Evolutionary conservation across 2,888 invertebrate species (phyloP), one percentile per base, ranked within the genome.

Genomic region (Drosophila tanythrix): DNA sequence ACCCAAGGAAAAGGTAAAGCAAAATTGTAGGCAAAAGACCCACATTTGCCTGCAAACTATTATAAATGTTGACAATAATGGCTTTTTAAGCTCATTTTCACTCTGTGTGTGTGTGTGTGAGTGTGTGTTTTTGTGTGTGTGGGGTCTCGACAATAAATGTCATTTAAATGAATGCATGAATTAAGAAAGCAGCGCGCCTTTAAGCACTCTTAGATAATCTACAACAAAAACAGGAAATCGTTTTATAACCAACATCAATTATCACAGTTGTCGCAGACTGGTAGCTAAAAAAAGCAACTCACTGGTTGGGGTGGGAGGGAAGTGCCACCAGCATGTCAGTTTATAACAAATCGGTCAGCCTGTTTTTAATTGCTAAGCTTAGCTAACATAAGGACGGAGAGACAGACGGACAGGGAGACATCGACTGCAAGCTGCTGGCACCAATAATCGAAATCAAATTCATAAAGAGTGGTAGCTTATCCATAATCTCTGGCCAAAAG

Each of bases 11-110:
- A 53, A 60, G 46, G 36, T 55, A 35, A 62, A 64, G 46, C 25
- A n/a, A 40, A 40, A 40, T 40, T 61, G 71, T 60, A 72, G 52
- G 70, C 57, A 66, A 72, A 75, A 70, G 69, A 80, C 70, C 70
- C 77, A 80, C 72, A 80, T 74, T 82, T 70, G 52, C 70, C 64
- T 48, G 57, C 65, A 57, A 89, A 89, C 89, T 84, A 87, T 89
- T 89, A 84, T 83, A 85, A 88, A 89, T 88, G 89, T 88, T 90
- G 88, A 88, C 88, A 87, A 84, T 90, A 88, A 88, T 88, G 88
- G 90, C 90, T 86, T 86, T 88, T 88, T 88, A 86, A 88, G 88
- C 90, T 87, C 83, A 86, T 89, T 88, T 80, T 63, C 46, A 25
- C 25, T 25, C 25, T 51, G 18, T 38, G 40, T 36, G 62, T 46